Percentiles rank a stretch among this genome's conserved stretches.
Evolutionary conservation across 2,113 vertebrate genomes (phyloP).

Genomic region (Oncorhynchus clarkii): DNA sequence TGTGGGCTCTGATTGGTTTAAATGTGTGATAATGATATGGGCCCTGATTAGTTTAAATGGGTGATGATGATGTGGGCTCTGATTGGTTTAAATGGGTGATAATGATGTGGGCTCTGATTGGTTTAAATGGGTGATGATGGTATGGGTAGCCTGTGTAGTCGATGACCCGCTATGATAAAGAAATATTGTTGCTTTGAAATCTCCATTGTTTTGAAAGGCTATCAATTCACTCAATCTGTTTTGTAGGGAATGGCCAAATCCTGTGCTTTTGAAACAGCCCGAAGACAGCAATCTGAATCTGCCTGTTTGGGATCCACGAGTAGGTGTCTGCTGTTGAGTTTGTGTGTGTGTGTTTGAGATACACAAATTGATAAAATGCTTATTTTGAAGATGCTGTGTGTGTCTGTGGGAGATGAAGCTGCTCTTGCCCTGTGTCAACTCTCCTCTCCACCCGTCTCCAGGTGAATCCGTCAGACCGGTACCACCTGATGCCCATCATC

Average conservation of each 20-base stretch:
- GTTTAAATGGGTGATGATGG: too few species aligned
- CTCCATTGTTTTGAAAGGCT: too few species aligned
- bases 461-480: conserved; percentile 93
- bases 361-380: too few species aligned
- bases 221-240: neutral
- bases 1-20: too few species aligned
- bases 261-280: conserved; percentile 90
- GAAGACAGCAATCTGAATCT: conserved; percentile 95
- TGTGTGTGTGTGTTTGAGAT: neutral
- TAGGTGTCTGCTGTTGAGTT: conserved; percentile 58
- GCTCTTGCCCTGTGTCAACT: neutral
- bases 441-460: conserved; percentile 41
- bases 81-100: too few species aligned
- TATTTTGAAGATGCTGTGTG: too few species aligned
- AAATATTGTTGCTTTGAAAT: neutral
- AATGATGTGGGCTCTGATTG: too few species aligned
- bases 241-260: conserved; percentile 94
- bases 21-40: too few species aligned
- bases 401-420: neutral
- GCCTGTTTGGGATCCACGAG: conserved; percentile 96
- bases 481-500: conserved; percentile 98
- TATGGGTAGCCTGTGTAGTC: too few species aligned
- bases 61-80: too few species aligned
- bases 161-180: too few species aligned
- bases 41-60: too few species aligned